Conservation (phyloP, 2,113 vertebrate species). For the Callocephalon fimbriatum region DNA sequence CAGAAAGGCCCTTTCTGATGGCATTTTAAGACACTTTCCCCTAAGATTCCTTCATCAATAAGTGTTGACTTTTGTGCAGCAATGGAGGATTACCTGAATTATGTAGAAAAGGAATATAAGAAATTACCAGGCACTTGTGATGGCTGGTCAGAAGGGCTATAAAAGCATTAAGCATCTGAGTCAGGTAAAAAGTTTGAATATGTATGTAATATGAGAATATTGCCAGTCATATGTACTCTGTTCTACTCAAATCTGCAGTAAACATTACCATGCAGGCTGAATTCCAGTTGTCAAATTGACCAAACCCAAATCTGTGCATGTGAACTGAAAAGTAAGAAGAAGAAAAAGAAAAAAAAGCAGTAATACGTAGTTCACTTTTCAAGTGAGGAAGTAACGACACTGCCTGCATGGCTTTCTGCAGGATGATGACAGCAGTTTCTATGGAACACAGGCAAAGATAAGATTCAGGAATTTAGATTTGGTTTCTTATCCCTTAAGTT, state of each 20-base stretch:
- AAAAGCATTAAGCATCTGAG: not conserved
- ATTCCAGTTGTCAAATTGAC: not conserved
- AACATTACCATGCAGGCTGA: not conserved
- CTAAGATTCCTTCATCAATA: not conserved
- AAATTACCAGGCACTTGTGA: not conserved
- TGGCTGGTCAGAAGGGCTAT: not conserved
- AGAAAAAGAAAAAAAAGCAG: not conserved
- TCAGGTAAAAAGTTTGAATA: not conserved
- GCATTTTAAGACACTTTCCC: not conserved
- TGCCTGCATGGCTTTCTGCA: not conserved
- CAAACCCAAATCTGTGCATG: not conserved
- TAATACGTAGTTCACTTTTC: not conserved
- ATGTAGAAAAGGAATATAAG: not conserved
- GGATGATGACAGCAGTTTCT: not conserved
- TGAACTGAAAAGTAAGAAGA: not conserved
- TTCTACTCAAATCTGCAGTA: not conserved
- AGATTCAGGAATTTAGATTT: not conserved
- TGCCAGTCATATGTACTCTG: not conserved
- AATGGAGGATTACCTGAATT: not conserved
- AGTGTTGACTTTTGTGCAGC: not conserved
- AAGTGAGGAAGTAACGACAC: not conserved
- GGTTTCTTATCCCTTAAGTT: not conserved
- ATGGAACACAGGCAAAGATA: not conserved
- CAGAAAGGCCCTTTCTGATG: constrained; percentile 6
- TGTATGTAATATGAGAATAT: not conserved